Conservation (phyloP, 2,113 vertebrate species). For the Andinoacara biseriatus region DNA sequence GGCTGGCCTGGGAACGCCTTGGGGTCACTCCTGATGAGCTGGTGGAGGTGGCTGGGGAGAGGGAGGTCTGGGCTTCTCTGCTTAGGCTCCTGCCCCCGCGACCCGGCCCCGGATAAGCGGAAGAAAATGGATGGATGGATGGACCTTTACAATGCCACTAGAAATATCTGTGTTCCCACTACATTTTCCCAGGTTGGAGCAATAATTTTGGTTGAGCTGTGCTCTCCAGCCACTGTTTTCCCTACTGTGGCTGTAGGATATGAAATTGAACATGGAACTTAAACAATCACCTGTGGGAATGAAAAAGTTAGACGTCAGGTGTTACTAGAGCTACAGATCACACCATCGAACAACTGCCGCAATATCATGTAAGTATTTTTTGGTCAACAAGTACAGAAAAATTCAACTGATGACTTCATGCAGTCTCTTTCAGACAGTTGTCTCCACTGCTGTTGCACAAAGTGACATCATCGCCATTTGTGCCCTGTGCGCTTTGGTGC, state of each 20-base stretch:
- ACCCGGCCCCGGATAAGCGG: too few species aligned
- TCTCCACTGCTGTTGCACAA: background rate
- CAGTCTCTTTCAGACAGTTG: background rate
- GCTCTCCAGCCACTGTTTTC: background rate
- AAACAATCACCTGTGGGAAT: background rate
- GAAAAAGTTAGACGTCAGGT: background rate
- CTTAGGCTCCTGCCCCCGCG: too few species aligned
- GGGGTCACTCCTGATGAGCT: too few species aligned
- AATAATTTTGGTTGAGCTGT: background rate
- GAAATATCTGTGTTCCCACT: background rate
- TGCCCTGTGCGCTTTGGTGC: background rate
- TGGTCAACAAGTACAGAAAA: slow-evolving; percentile 20
- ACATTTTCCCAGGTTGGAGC: background rate
- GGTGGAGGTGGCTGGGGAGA: too few species aligned
- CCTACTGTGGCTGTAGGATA: background rate
- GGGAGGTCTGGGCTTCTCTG: too few species aligned
- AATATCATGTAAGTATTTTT: background rate
- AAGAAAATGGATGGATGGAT: too few species aligned
- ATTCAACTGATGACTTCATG: slow-evolving; percentile 19
- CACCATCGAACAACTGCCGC: background rate
- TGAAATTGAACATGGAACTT: background rate
- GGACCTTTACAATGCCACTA: background rate
- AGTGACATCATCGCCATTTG: background rate
- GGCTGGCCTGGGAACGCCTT: too few species aligned
- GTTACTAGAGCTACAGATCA: background rate